Base-by-base conservation (phyloP, 2,888 invertebrate genomes). In the Nycteola revayana region DNA sequence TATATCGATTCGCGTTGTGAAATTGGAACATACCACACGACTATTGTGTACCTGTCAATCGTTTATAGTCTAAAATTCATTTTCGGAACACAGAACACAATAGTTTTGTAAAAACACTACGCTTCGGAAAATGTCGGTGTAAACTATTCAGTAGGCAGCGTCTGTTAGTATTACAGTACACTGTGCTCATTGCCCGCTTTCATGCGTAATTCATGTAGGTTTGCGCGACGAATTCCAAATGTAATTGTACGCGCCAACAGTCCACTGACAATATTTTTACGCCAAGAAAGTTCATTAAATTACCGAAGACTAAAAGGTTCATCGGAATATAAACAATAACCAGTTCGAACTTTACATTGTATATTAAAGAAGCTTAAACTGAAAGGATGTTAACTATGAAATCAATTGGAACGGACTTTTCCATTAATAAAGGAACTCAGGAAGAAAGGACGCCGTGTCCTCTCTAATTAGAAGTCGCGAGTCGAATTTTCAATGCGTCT, bases 401-500 rank as follows among this genome's bases (percentile, higher is more conserved):
- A 79, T 82, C 82, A 80, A 82, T 81, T 75, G 75, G 66, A 75
- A 73, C 51, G 54, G 75, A 78, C 73, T 79, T 78, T 78, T 77
- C 74, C 78, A 80, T 82, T 82, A 77, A 75, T 80, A 80, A 82
- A 75, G 73, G 71, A 75, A 74, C 64, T 69, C 58, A 56, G 59
- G 59, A 73, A 72, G 74, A 74, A 71, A 75, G 69, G 59, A 68
- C 71, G 66, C 64, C 60, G 67, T 80, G 84, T 83, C 78, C 66
- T 73, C 68, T 71, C 71, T 86, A 87, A 87, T 87, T 86, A 84
- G 80, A 80, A 82, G 75, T 80, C 77, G 75, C 78, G 79, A 77
- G 69, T 78, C 75, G 85, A 86, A 86, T 87, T 84, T 82, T 75
- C 81, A 85, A 85, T 85, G 79, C 73, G 69, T 74, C 73, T 66